Conservation (phyloP, 2,113 vertebrate species). For the Thalassoma bifasciatum region DNA sequence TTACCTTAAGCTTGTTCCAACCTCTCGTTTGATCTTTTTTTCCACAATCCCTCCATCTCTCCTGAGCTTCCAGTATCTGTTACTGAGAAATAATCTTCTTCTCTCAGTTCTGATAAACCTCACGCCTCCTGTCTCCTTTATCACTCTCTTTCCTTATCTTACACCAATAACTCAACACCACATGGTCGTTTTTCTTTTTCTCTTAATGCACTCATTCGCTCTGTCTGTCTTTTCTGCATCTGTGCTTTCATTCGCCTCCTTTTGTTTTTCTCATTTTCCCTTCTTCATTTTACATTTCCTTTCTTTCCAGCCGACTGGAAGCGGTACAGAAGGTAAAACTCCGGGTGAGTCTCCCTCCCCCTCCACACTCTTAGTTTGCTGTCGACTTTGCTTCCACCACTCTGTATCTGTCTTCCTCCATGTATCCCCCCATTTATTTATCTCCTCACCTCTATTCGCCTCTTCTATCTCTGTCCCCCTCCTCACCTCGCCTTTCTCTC, state of each 20-base stretch:
- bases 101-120: constrained; percentile 17
- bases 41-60: not conserved
- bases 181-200: constrained; percentile 5
- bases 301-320: constrained; percentile 46
- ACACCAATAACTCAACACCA: constrained; percentile 34
- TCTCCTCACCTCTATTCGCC: constrained; percentile 61
- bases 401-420: constrained; percentile 62
- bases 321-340: constrained; percentile 21
- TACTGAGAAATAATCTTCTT: constrained; percentile 19
- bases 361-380: constrained; percentile 1
- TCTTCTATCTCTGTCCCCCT: constrained; percentile 37
- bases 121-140: constrained; percentile 5
- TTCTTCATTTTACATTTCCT: constrained; percentile 9
- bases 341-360: constrained; percentile 34
- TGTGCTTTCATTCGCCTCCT: constrained; percentile 21
- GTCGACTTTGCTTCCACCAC: constrained; percentile 39
- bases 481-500: not conserved
- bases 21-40: constrained; percentile 6
- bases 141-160: constrained; percentile 12
- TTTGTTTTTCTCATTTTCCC: constrained; percentile 52
- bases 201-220: not conserved
- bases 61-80: constrained; percentile 23
- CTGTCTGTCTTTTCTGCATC: constrained; percentile 27
- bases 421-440: constrained; percentile 64
- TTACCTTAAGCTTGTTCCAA: constrained; percentile 1